Conservation (phyloP, 2,797 vertebrate genomes). For the Sylvia borin region DNA sequence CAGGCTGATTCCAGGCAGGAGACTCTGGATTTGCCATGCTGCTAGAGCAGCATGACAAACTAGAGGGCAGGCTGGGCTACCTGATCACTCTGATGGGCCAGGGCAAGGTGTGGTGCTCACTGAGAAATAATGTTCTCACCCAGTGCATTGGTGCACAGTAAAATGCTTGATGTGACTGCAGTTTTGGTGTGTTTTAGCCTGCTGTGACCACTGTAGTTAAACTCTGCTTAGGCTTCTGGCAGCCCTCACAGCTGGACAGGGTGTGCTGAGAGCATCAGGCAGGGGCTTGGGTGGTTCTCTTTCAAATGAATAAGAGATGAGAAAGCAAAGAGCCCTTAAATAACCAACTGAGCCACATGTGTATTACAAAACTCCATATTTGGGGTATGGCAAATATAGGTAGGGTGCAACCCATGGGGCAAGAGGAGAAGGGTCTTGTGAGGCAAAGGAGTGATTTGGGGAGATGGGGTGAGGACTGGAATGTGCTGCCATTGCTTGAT, state of each 20-base stretch:
- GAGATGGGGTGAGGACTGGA: neutral
- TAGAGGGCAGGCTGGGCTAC: neutral
- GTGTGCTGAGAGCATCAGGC: neutral
- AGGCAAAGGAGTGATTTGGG: neutral
- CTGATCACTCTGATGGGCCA: rapidly evolving
- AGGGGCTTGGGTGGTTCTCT: neutral
- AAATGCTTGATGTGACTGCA: neutral
- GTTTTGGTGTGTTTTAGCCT: neutral
- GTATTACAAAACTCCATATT: neutral
- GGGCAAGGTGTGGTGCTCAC: neutral
- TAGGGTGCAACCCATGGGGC: neutral
- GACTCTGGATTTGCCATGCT: rapidly evolving
- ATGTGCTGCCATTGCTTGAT: neutral
- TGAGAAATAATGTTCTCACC: neutral
- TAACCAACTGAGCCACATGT: rapidly evolving
- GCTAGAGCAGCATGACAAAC: neutral
- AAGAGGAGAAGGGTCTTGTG: neutral
- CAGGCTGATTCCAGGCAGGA: rapidly evolving
- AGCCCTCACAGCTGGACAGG: rapidly evolving
- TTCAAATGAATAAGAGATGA: neutral
- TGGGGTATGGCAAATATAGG: neutral
- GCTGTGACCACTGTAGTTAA: neutral
- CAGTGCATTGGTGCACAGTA: neutral
- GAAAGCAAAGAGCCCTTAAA: neutral
- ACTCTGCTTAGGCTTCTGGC: neutral